A percentile compares a stretch with the other conserved stretches of the same genome.
Conservation (phyloP, 2,797 vertebrate species). For the Spatula clypeata region DNA sequence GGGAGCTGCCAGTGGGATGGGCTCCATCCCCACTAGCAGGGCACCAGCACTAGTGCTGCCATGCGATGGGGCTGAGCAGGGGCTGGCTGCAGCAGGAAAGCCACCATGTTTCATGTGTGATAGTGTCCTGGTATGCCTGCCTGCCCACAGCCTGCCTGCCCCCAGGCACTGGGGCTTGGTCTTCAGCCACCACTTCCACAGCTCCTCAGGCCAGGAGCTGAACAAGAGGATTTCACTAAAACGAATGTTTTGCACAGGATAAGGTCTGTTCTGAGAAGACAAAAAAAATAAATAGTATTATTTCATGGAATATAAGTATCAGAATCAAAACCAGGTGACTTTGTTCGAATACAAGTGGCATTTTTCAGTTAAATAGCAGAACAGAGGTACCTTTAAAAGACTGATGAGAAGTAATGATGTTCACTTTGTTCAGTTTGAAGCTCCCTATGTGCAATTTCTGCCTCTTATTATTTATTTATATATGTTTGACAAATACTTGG, state of each 20-base stretch:
- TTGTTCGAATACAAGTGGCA: background rate
- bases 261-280: background rate
- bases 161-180: background rate
- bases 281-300: too few relatives aligned
- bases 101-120: accelerated
- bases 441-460: background rate
- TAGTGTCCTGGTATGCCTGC: background rate
- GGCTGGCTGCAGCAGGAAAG: background rate
- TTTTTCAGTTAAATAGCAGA: background rate
- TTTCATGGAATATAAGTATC: background rate
- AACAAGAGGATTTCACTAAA: background rate
- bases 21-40: background rate
- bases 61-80: background rate
- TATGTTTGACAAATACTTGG: background rate
- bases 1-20: background rate
- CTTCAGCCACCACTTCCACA: background rate
- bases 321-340: background rate
- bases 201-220: background rate
- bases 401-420: background rate
- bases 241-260: background rate
- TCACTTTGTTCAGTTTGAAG: background rate
- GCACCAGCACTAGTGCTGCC: background rate
- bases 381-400: background rate
- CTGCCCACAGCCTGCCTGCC: background rate
- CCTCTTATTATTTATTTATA: accelerated